These are phyloP conservation scores for Mugil cephalus DNA, from an alignment of 2,113 vertebrate genomes.

Conservation along the genomic window DNA sequence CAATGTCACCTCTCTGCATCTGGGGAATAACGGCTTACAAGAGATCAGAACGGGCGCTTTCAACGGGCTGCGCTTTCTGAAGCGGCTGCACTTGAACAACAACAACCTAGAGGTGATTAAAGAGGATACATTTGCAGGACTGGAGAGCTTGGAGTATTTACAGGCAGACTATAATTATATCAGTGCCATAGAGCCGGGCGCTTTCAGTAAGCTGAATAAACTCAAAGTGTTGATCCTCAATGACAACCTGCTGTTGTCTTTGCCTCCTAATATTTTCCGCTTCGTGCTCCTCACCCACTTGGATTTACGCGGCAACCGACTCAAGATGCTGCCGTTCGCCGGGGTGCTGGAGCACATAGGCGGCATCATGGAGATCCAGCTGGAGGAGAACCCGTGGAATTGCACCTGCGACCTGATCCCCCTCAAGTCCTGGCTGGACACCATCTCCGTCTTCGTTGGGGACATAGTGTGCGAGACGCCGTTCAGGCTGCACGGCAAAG, in stretches of 20 bases:
- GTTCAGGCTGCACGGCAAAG: constrained; percentile 95
- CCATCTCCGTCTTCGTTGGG: constrained; percentile 95
- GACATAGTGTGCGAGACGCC: constrained; percentile 98
- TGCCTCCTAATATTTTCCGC: constrained; percentile 97
- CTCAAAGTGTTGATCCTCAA: constrained; percentile 98
- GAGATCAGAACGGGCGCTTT: constrained; percentile 94
- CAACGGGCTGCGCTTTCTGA: constrained; percentile 92
- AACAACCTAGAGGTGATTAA: constrained; percentile 95
- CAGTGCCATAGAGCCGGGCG: constrained; percentile 93
- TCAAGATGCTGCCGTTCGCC: constrained; percentile 95
- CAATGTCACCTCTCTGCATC: constrained; percentile 94
- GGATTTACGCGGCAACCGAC: constrained; percentile 95
- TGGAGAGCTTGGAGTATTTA: constrained; percentile 97
- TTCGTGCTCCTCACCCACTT: constrained; percentile 97
- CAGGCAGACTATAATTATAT: constrained; percentile 99
- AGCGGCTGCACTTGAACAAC: constrained; percentile 96
- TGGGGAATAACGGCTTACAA: constrained; percentile 97
- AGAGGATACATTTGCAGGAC: constrained; percentile 93
- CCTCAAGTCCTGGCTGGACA: constrained; percentile 97
- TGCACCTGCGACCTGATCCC: constrained; percentile 97
- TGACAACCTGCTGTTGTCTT: constrained; percentile 95
- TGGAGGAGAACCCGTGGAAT: constrained; percentile 99
- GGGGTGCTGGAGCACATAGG: constrained; percentile 98
- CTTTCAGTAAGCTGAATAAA: constrained; percentile 96
- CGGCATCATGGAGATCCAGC: constrained; percentile 98